Conservation (phyloP, 1,140 invertebrate genomes). For the Eupeodes corollae region DNA sequence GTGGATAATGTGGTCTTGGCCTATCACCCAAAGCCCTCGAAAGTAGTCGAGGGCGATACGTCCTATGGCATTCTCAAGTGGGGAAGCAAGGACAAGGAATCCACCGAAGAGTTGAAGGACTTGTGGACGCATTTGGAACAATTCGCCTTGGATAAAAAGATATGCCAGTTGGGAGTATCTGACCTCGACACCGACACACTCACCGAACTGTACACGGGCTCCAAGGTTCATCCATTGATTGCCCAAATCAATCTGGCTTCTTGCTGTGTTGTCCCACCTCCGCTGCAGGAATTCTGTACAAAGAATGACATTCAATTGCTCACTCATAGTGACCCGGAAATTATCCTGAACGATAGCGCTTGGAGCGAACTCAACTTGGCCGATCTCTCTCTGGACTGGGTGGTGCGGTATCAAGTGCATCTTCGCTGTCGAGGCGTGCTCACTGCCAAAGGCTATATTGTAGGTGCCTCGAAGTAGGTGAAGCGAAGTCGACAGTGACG, state of each 20-base stretch:
- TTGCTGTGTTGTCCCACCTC: constrained; percentile 90
- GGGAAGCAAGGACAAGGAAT: constrained; percentile 38
- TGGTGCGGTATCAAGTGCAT: constrained; percentile 71
- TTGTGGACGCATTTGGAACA: constrained; percentile 40
- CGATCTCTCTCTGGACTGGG: constrained; percentile 47
- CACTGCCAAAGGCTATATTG: constrained; percentile 70
- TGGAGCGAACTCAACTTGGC: constrained; percentile 16
- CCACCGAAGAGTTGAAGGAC: constrained; percentile 44
- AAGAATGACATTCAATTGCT: constrained; percentile 84
- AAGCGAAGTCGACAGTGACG: constrained; percentile 18
- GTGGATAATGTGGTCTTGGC: constrained; percentile 34
- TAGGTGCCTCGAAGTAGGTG: constrained; percentile 29
- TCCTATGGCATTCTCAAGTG: constrained; percentile 3
- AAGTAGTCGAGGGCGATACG: background rate
- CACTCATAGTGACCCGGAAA: constrained; percentile 87
- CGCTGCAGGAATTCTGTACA: constrained; percentile 79
- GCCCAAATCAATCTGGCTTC: constrained; percentile 91
- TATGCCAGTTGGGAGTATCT: constrained; percentile 70
- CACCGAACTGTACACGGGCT: constrained; percentile 61
- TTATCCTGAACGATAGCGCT: constrained; percentile 40
- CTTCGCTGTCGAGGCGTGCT: constrained; percentile 83
- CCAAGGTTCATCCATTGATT: constrained; percentile 77
- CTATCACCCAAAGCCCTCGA: constrained; percentile 23
- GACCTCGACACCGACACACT: constrained; percentile 78
- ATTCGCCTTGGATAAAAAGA: constrained; percentile 26